These are phyloP conservation scores for Onchidella celtica DNA, from an alignment of 2,888 invertebrate genomes.

Conservation along the genomic window DNA sequence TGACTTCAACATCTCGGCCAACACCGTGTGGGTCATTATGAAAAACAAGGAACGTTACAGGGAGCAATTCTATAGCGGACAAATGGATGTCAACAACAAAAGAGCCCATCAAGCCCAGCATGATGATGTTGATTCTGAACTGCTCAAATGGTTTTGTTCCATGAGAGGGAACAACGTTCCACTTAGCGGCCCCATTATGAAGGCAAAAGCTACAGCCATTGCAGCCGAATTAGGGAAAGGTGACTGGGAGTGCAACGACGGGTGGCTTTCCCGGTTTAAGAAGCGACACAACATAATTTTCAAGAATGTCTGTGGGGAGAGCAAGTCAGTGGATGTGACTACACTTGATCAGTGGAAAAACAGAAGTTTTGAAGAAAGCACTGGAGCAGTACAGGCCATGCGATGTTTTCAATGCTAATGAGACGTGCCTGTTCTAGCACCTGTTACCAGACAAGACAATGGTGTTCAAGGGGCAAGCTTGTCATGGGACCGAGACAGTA, in stretches of 20 bases:
- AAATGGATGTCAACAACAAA: no score
- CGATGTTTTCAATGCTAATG: slow-evolving; percentile 24
- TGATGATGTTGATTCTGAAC: neutral
- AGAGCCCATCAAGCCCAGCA: no score
- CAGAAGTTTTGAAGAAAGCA: no score
- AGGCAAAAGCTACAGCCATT: neutral
- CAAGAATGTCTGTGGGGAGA: neutral
- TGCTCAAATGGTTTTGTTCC: neutral
- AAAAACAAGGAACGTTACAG: no score
- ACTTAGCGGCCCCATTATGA: neutral
- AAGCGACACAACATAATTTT: slow-evolving; percentile 5
- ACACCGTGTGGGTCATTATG: no score
- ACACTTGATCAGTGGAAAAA: no score
- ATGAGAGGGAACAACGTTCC: neutral
- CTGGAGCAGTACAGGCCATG: slow-evolving; percentile 8
- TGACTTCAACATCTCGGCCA: no score
- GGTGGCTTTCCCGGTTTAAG: neutral
- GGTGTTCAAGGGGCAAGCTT: neutral
- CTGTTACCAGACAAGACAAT: neutral
- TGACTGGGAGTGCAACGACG: neutral
- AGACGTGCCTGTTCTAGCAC: slow-evolving; percentile 9
- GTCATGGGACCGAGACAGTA: neutral
- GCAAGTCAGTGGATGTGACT: neutral
- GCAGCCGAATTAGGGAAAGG: no score
- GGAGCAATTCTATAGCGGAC: no score